Evolutionary conservation across 2,888 invertebrate genomes (phyloP).

Genomic region (Xestia ashworthii): DNA sequence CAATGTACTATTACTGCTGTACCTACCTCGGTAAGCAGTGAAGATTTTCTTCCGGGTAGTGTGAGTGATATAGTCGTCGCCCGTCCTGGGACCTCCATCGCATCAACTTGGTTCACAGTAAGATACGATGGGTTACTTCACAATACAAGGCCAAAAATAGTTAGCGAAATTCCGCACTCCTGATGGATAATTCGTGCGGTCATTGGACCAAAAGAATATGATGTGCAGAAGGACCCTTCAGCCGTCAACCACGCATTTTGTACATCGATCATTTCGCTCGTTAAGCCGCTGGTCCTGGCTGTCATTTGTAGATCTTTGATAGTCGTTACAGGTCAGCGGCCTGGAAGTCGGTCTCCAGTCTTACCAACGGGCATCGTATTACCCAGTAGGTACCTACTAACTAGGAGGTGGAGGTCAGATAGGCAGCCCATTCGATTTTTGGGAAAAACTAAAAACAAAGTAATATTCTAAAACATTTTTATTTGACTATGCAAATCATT

Average conservation of each 20-base stretch:
- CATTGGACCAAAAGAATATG: neutral
- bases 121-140: neutral
- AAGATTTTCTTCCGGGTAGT: neutral
- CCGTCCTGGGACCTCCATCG: neutral
- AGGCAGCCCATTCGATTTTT: neutral
- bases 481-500: slow-evolving; percentile 87
- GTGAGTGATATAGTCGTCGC: too few relatives aligned
- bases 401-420: too few relatives aligned
- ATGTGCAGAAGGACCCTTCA: neutral
- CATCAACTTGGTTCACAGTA: neutral
- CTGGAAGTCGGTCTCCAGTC: too few relatives aligned
- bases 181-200: neutral
- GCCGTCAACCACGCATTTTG: too few relatives aligned
- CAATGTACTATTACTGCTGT: neutral
- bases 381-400: too few relatives aligned
- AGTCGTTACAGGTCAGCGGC: too few relatives aligned
- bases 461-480: slow-evolving; percentile 86
- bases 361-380: too few relatives aligned
- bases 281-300: too few relatives aligned
- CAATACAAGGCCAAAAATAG: neutral
- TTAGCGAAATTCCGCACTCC: neutral
- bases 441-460: slow-evolving; percentile 36
- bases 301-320: too few relatives aligned
- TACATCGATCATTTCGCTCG: too few relatives aligned
- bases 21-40: neutral